Evolutionary conservation across 2,113 vertebrate species (phyloP).

Genomic region (Psammodynastes pulverulentus): DNA sequence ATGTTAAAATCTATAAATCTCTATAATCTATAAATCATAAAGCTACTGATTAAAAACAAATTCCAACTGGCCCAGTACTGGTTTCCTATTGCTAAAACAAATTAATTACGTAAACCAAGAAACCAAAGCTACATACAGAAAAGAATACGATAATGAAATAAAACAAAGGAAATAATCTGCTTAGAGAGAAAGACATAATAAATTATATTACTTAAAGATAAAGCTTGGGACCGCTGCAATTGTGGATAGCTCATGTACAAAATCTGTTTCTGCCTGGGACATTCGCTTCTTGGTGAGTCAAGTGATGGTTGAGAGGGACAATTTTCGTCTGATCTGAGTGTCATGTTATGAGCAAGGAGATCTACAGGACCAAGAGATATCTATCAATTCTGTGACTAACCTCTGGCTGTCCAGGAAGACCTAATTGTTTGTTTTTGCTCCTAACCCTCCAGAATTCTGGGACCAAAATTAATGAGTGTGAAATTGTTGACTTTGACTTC

Average conservation of each 20-base stretch:
- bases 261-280: background rate
- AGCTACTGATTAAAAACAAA: background rate
- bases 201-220: background rate
- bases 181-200: background rate
- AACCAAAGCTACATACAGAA: background rate
- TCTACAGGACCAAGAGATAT: background rate
- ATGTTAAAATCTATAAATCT: background rate
- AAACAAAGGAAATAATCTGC: background rate
- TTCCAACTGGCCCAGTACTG: background rate
- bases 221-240: background rate
- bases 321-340: background rate
- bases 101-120: background rate
- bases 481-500: background rate
- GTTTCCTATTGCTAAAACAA: background rate
- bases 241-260: background rate
- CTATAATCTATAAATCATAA: background rate
- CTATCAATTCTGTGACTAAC: background rate
- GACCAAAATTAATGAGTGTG: background rate
- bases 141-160: background rate
- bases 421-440: background rate
- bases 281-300: background rate
- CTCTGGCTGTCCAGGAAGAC: background rate
- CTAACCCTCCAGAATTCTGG: background rate
- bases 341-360: background rate
- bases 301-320: background rate